phyloP scores from a whole-genome alignment of 2,797 vertebrate species.

The Glyptemys insculpta region DNA sequence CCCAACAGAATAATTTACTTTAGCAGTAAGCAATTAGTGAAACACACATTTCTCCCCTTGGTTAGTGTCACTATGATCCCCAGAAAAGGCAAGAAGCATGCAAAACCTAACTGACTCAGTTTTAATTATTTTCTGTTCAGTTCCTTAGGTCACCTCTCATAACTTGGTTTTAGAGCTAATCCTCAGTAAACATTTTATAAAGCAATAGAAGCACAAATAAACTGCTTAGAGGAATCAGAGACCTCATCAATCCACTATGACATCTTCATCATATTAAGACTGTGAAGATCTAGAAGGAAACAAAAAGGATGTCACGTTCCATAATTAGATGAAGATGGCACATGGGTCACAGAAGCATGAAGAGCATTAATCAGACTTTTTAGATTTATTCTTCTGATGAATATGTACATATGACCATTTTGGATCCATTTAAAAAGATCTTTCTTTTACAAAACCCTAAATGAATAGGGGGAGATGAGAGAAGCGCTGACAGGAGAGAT shows the following conservation, averaged over 20 bases:
- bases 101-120: too few species aligned
- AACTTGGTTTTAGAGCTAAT: neutral
- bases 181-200: neutral
- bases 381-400: neutral
- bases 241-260: neutral
- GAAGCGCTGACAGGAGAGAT: neutral
- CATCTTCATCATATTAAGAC: neutral
- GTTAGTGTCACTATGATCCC: too few species aligned
- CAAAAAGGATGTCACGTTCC: fast-evolving
- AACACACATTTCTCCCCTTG: too few species aligned
- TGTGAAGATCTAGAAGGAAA: neutral
- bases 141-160: too few species aligned
- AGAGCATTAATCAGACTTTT: neutral
- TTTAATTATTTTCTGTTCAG: too few species aligned
- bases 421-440: too few species aligned
- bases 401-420: too few species aligned
- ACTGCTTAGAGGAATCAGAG: neutral
- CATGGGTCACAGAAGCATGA: neutral
- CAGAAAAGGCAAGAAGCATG: too few species aligned
- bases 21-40: too few species aligned
- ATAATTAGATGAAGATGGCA: neutral
- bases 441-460: neutral
- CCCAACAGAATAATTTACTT: too few species aligned
- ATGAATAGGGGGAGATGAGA: neutral
- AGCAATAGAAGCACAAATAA: neutral